Evolutionary conservation across 2,113 vertebrate species (phyloP).

Genomic region (Sorex araneus): DNA sequence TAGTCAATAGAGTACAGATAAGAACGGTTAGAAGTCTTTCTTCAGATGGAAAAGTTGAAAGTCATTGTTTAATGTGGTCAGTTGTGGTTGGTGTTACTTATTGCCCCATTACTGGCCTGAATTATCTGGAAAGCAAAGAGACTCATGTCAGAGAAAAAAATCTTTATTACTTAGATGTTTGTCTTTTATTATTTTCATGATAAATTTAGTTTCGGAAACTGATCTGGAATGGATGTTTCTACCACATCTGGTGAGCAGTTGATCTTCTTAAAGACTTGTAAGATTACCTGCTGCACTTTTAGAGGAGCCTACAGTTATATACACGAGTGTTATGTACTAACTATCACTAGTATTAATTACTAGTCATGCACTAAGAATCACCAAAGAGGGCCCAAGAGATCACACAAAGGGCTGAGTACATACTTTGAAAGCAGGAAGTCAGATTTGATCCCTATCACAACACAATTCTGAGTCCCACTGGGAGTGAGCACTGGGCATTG

Average conservation of each 20-base stretch:
- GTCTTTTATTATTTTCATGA: conserved; percentile 16
- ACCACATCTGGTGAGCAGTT: background rate
- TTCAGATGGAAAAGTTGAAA: conserved; percentile 68
- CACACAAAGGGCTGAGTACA: too few relatives aligned
- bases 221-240: conserved; percentile 27
- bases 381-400: background rate
- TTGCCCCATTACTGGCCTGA: background rate
- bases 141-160: conserved; percentile 44
- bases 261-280: background rate
- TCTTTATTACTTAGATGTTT: conserved; percentile 10
- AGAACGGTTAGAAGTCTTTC: conserved; percentile 76
- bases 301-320: background rate
- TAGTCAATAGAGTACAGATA: conserved; percentile 68
- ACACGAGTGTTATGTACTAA: background rate
- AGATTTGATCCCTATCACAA: too few relatives aligned
- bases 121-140: conserved; percentile 1
- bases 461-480: too few relatives aligned
- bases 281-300: background rate
- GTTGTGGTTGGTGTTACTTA: conserved; percentile 27
- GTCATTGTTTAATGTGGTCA: conserved; percentile 50
- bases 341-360: background rate
- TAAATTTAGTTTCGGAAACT: conserved; percentile 43
- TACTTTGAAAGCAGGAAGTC: too few relatives aligned
- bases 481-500: too few relatives aligned
- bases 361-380: background rate